Conservation (phyloP, 2,888 invertebrate genomes). For the Ommatoiulus sabulosus region DNA sequence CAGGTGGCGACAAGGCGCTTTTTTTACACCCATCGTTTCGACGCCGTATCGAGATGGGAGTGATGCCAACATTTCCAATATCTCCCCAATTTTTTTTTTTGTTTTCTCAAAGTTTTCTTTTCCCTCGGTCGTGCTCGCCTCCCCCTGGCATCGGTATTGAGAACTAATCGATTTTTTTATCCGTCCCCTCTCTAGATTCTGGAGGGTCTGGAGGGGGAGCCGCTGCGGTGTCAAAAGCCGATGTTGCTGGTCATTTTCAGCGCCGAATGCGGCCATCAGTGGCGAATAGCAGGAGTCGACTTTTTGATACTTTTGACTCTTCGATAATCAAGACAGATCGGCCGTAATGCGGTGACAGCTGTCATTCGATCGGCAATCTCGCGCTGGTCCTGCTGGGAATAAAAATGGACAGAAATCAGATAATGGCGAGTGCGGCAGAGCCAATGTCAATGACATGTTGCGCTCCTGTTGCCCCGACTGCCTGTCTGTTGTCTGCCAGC, state of each 20-base stretch:
- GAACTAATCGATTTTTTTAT: not conserved
- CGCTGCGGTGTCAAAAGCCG: not conserved
- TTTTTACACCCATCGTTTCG: not conserved
- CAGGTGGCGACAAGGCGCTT: not conserved
- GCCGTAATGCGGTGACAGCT: conserved; percentile 14
- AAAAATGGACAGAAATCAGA: conserved; percentile 17
- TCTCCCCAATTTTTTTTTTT: not conserved
- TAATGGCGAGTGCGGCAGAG: not conserved
- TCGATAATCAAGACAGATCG: conserved; percentile 36
- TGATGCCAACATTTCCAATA: conserved; percentile 29
- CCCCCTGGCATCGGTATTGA: not conserved
- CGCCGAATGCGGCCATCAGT: not conserved
- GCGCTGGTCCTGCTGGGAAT: conserved; percentile 32
- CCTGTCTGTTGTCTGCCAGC: not conserved
- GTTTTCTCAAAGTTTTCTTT: not conserved
- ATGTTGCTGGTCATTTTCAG: not conserved
- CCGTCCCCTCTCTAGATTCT: not conserved
- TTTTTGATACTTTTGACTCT: not conserved
- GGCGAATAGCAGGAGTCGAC: not conserved
- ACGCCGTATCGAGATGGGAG: conserved; percentile 28
- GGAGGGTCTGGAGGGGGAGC: not conserved
- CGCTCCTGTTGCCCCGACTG: not conserved
- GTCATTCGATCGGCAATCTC: conserved; percentile 28
- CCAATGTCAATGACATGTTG: not conserved
- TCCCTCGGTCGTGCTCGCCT: not conserved